A percentile compares a stretch with the other conserved stretches of the same genome.
Conservation (phyloP, 2,113 vertebrate genomes). For the Xiphophorus maculatus region DNA sequence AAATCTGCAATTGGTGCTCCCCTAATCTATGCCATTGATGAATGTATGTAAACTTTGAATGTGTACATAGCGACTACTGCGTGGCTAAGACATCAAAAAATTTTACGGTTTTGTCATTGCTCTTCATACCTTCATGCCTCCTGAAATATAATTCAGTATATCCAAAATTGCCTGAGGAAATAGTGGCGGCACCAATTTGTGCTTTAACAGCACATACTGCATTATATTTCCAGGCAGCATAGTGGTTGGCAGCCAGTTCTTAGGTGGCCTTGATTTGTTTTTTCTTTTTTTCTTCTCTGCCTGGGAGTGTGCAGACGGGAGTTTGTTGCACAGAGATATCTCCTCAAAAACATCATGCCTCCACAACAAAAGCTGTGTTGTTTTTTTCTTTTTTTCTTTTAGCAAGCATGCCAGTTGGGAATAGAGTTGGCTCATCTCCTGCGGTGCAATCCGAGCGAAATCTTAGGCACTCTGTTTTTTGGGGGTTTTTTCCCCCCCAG, state of each 20-base stretch:
- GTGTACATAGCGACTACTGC: neutral
- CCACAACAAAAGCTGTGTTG: slow-evolving; percentile 44
- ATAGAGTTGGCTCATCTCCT: slow-evolving; percentile 46
- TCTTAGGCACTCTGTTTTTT: slow-evolving; percentile 26
- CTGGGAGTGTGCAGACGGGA: slow-evolving; percentile 33
- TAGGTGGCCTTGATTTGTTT: slow-evolving; percentile 65
- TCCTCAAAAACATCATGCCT: slow-evolving; percentile 52
- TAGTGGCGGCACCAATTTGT: slow-evolving; percentile 35
- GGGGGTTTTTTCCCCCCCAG: neutral
- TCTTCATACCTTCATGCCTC: slow-evolving; percentile 31
- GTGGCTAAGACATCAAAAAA: slow-evolving; percentile 13
- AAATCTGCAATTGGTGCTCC: too few relatives aligned
- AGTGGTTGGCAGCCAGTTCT: slow-evolving; percentile 60
- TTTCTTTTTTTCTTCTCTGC: slow-evolving; percentile 30
- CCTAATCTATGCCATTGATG: neutral
- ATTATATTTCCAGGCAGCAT: slow-evolving; percentile 49
- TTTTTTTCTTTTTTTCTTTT: slow-evolving; percentile 24
- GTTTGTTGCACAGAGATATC: slow-evolving; percentile 58
- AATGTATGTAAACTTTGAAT: neutral
- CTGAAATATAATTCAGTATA: slow-evolving; percentile 51
- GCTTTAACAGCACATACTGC: slow-evolving; percentile 51
- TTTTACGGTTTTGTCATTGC: slow-evolving; percentile 32
- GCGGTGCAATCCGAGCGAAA: slow-evolving; percentile 54
- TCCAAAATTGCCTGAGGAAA: slow-evolving; percentile 36
- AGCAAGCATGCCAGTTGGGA: slow-evolving; percentile 47